These are phyloP conservation scores for Ephydatia muelleri DNA, from an alignment of 37 sponge, comb jelly and placozoan species.

Conservation along the genomic window DNA sequence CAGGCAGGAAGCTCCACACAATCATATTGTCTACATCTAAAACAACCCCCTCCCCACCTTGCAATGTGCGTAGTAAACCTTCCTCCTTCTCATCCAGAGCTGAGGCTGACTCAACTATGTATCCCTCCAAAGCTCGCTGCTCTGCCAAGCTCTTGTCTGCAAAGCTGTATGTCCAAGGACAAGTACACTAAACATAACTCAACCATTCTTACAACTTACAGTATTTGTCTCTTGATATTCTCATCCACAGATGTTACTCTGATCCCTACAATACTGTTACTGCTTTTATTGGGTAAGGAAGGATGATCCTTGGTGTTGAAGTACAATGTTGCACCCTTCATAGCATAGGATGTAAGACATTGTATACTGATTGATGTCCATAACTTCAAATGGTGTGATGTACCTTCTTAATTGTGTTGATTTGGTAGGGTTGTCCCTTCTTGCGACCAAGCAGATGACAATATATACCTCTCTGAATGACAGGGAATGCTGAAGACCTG, in stretches of 20 bases:
- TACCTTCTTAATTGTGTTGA: conserved; percentile 53
- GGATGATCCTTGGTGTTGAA: conserved; percentile 29
- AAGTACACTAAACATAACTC: background rate
- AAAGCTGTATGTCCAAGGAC: conserved; percentile 19
- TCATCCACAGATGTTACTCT: conserved; percentile 47
- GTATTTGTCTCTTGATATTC: conserved; percentile 37
- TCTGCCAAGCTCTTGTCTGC: conserved; percentile 39
- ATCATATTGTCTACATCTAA: conserved; percentile 70
- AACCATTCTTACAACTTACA: conserved; percentile 27
- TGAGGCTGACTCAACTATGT: conserved; percentile 4
- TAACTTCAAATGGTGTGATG: background rate
- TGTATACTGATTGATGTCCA: background rate
- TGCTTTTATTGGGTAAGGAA: conserved; percentile 38
- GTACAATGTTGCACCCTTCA: conserved; percentile 47
- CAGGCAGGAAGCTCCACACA: background rate
- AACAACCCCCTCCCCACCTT: conserved; percentile 81
- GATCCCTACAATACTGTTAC: conserved; percentile 7
- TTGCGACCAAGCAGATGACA: conserved; percentile 24
- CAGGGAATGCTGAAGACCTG: conserved; percentile 54
- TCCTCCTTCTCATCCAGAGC: conserved; percentile 25
- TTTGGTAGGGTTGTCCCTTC: conserved; percentile 42
- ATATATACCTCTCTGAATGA: conserved; percentile 48
- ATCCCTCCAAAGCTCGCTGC: conserved; percentile 7
- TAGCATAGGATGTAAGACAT: background rate
- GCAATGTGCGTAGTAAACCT: conserved; percentile 39